Conservation (phyloP, 2,888 invertebrate species). For the Aphelenchoides bicaudatus region DNA sequence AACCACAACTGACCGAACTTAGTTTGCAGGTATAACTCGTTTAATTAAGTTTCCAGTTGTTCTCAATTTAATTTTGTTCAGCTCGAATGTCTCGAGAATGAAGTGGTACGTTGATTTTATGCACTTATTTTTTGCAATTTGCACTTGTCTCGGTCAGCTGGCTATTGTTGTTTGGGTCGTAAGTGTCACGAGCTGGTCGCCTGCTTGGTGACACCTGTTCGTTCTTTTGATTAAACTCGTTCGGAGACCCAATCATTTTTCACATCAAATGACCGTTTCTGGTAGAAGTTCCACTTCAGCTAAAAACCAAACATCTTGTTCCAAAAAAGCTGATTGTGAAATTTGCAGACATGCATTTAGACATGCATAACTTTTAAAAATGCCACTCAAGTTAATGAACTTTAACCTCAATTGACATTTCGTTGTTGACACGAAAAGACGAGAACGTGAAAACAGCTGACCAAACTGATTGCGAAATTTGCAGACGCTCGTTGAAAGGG, state of each 20-base stretch:
- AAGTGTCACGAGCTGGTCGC: neutral
- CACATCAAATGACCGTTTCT: neutral
- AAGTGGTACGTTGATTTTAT: slow-evolving; percentile 37
- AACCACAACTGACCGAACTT: slow-evolving; percentile 40
- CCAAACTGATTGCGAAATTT: slow-evolving; percentile 22
- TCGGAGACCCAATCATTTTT: neutral
- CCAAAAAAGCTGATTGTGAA: slow-evolving; percentile 1
- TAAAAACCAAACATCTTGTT: neutral
- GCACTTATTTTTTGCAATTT: neutral
- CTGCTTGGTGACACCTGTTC: neutral
- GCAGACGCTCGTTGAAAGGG: slow-evolving; percentile 50
- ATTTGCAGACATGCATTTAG: neutral
- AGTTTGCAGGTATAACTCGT: too few species aligned
- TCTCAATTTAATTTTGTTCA: too few species aligned
- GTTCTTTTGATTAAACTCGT: neutral
- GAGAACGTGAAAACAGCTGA: too few species aligned
- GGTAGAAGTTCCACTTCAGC: neutral
- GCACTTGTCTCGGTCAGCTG: neutral
- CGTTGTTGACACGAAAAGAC: too few species aligned
- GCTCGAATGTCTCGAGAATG: slow-evolving; percentile 45
- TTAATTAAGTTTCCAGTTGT: too few species aligned
- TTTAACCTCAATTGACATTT: too few species aligned
- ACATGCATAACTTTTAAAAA: too few species aligned
- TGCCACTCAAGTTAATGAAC: too few species aligned
- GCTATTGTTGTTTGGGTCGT: neutral